A percentile compares a stretch with the other conserved stretches of the same genome.
Evolutionary conservation across 2,888 invertebrate species (phyloP).

Genomic region (Serripes groenlandicus): DNA sequence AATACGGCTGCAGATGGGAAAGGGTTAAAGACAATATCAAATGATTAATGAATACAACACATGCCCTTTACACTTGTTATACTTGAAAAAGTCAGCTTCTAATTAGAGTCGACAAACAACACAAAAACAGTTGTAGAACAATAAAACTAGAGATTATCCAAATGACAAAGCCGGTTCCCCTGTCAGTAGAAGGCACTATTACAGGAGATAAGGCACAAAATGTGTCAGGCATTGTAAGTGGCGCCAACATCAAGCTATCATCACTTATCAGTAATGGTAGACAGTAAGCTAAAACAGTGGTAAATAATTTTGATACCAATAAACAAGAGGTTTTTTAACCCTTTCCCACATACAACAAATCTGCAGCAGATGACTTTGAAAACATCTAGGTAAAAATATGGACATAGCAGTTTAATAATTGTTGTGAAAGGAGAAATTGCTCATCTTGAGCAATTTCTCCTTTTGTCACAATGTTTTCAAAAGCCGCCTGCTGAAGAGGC

Average conservation of each 20-base stretch:
- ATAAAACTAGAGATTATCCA: constrained; percentile 61
- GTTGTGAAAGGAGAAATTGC: constrained; percentile 5
- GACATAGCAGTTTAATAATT: background rate
- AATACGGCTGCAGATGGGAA: background rate
- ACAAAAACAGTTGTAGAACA: constrained; percentile 60
- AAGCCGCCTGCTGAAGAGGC: too few relatives aligned
- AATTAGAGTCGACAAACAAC: constrained; percentile 59
- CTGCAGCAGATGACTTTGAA: too few relatives aligned
- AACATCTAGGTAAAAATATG: too few relatives aligned
- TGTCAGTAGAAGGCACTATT: constrained; percentile 19
- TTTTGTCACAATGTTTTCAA: constrained; percentile 1
- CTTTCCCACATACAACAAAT: too few relatives aligned
- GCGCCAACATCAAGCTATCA: constrained; percentile 11
- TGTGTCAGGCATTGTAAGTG: constrained; percentile 1
- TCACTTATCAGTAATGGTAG: background rate
- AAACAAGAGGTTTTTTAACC: too few relatives aligned
- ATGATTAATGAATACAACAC: constrained; percentile 59
- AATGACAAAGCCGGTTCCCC: constrained; percentile 41
- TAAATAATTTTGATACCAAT: constrained; percentile 10
- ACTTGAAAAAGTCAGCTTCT: constrained; percentile 55
- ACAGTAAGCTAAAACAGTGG: constrained; percentile 11
- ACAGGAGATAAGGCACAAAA: constrained; percentile 24
- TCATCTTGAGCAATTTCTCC: background rate
- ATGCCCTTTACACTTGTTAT: constrained; percentile 49
- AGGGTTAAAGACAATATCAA: constrained; percentile 29